A percentile compares a stretch with the other conserved stretches of the same genome.
Evolutionary conservation across 2,797 vertebrate species (phyloP).

Genomic region (Chelon auratus): DNA sequence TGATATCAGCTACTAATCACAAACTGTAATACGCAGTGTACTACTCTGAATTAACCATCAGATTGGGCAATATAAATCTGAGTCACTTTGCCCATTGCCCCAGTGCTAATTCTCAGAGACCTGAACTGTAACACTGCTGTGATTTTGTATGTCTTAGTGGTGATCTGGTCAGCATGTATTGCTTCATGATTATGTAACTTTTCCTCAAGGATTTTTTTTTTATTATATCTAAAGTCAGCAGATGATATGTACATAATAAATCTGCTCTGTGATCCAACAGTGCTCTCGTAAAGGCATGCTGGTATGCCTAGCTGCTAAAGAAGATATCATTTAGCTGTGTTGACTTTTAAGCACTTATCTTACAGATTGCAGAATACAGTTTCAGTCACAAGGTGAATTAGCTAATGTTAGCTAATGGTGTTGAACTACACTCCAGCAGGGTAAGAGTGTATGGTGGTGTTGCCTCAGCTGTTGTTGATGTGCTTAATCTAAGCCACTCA

Average conservation of each 20-base stretch:
- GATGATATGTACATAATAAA: constrained; percentile 8
- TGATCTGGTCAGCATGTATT: neutral
- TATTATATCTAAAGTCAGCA: constrained; percentile 12
- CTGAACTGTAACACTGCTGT: neutral
- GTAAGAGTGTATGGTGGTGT: constrained; percentile 16
- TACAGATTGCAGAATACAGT: constrained; percentile 18
- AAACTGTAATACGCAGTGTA: neutral
- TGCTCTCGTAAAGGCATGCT: constrained; percentile 2
- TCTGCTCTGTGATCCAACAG: neutral
- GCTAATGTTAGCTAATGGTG: constrained; percentile 48
- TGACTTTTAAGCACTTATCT: constrained; percentile 38
- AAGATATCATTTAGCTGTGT: constrained; percentile 1
- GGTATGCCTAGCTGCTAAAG: neutral
- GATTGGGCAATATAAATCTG: constrained; percentile 10
- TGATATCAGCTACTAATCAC: neutral
- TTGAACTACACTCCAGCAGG: constrained; percentile 17
- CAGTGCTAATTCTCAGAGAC: neutral
- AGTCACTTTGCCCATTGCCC: constrained; percentile 6
- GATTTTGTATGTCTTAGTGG: neutral
- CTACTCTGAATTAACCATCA: constrained; percentile 21
- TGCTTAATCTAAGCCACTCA: constrained; percentile 58
- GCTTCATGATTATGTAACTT: neutral
- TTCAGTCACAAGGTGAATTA: constrained; percentile 34
- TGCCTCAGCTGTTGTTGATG: constrained; percentile 44
- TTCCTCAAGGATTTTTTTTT: neutral